Conservation (phyloP, 2,797 vertebrate species). For the Lagocephalus sceleratus region DNA sequence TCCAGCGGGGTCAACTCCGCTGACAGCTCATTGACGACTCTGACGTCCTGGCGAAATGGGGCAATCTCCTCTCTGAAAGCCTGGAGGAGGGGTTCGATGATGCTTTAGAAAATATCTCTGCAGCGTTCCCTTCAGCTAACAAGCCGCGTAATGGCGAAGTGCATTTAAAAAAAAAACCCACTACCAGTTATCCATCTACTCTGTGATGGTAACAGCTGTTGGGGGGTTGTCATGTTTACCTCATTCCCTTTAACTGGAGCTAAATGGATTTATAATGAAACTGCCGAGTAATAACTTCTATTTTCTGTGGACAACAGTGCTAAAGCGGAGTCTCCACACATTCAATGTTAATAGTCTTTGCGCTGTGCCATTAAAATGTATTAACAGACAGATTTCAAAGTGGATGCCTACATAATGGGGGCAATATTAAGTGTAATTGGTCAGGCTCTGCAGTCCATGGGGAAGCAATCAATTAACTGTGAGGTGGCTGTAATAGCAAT, state of each 20-base stretch:
- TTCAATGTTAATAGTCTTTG: neutral
- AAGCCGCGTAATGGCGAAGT: neutral
- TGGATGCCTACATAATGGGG: slow-evolving; percentile 10
- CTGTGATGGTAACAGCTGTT: slow-evolving; percentile 7
- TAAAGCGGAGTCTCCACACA: too few relatives aligned
- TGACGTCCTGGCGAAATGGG: slow-evolving; percentile 87
- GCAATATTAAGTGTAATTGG: slow-evolving; percentile 26
- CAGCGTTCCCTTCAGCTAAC: neutral
- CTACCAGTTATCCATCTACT: neutral
- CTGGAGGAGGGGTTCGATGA: slow-evolving; percentile 52
- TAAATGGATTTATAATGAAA: slow-evolving; percentile 13
- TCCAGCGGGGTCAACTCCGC: slow-evolving; percentile 89
- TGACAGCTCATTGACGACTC: slow-evolving; percentile 87
- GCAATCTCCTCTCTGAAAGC: slow-evolving; percentile 88
- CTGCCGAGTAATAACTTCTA: slow-evolving; percentile 10
- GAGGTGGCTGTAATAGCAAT: slow-evolving; percentile 11
- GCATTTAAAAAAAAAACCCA: slow-evolving; percentile 4
- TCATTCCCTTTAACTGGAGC: slow-evolving; percentile 17
- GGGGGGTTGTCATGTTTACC: slow-evolving; percentile 8
- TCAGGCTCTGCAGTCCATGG: slow-evolving; percentile 11
- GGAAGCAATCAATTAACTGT: slow-evolving; percentile 17
- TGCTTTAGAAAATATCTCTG: neutral
- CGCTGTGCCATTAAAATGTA: slow-evolving; percentile 7
- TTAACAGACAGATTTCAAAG: slow-evolving; percentile 24
- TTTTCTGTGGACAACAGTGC: slow-evolving; percentile 8